Base-by-base conservation (phyloP, 2,888 invertebrate genomes). In the Andrena bucephala region DNA sequence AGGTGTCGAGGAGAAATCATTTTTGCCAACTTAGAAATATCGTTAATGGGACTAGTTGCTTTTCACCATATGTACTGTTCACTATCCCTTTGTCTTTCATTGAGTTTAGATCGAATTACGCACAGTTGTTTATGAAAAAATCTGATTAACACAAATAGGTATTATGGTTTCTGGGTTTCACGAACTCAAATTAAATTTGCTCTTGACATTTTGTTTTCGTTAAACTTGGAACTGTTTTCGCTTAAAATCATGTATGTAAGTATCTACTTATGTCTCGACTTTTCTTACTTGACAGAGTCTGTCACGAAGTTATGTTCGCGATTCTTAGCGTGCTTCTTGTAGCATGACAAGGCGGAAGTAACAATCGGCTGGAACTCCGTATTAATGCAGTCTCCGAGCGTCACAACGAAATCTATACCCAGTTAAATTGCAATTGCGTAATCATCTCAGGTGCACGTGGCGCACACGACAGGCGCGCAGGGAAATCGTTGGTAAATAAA, bases 341-440 rank as follows among this genome's bases (percentile, higher is more conserved):
- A 33, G 59, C 69, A 66, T 31, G 50, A n/a, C 50, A n/a, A 62
- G 73, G 76, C 87, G 87, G 87, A 87, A 88, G 67, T 78, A 54
- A 79, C 87, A 76, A 85, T 81, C 78, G 60, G 66, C 73, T 81
- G 67, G 69, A 71, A 78, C 71, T 80, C 72, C 81, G 78, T 60
- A 82, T 84, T 85, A 84, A 63, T 67, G 70, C 74, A 69, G 82
- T 79, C 81, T 76, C 63, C 57, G 75, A 63, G 66, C 78, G 70
- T 74, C 76, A 74, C 74, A 80, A 79, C 68, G 77, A 77, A 77
- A 86, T 77, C 81, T 70, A 57, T 77, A 77, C 78, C 60, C 59
- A 48, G 75, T 80, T 85, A 75, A 80, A 84, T 83, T 83, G 69
- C 70, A 85, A 89, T 87, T 90, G 80, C 81, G 77, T 84, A 82